Percentiles rank a stretch among this genome's conserved stretches.
These are phyloP conservation scores for Amazona vittata DNA, from an alignment of 2,113 vertebrate species.

Conservation along the genomic window DNA sequence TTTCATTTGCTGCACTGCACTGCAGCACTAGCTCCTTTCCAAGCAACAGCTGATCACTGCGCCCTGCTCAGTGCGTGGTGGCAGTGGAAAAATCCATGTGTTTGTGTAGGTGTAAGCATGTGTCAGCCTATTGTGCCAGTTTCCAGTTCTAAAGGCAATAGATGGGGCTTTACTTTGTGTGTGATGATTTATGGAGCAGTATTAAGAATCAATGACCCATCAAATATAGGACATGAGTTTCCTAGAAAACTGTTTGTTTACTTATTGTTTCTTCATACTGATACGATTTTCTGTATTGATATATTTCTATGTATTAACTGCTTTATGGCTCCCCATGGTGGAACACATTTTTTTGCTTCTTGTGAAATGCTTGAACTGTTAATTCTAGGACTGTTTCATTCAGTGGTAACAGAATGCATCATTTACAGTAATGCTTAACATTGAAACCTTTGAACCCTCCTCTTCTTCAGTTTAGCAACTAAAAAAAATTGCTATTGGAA, in stretches of 20 bases:
- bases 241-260: background rate
- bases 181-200: constrained; percentile 12
- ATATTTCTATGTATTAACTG: background rate
- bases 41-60: constrained; percentile 4
- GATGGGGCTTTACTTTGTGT: background rate
- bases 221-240: background rate
- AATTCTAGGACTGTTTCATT: background rate
- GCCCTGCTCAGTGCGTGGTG: background rate
- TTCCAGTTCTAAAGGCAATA: background rate
- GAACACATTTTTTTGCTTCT: background rate
- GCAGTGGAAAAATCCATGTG: background rate
- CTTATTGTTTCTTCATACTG: background rate
- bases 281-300: background rate
- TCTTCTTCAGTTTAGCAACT: background rate
- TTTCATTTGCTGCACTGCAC: background rate
- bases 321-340: background rate
- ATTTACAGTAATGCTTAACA: background rate
- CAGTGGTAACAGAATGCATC: background rate
- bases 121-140: background rate
- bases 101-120: constrained; percentile 4
- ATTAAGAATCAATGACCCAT: constrained; percentile 22
- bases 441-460: background rate
- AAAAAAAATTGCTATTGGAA: background rate
- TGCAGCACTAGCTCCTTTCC: background rate
- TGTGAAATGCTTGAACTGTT: background rate